phyloP scores from a whole-genome alignment of 2,113 vertebrate genomes.

The Regulus satrapa region DNA sequence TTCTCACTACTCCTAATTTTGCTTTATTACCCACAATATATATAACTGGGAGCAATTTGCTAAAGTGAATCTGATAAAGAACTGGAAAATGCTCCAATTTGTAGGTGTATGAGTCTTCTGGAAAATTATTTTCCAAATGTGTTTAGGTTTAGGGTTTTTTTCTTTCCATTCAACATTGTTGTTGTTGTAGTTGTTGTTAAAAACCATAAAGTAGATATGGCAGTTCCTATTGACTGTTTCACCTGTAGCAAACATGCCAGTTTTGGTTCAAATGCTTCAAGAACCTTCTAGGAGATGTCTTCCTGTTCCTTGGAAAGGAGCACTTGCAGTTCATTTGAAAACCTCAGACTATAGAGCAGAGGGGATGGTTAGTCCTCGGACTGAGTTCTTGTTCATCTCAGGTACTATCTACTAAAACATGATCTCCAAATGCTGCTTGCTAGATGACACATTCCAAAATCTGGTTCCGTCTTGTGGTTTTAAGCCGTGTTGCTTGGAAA shows the following conservation, averaged over 20 bases:
- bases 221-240: background rate
- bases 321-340: background rate
- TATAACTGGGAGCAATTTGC: background rate
- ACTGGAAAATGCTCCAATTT: background rate
- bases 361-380: background rate
- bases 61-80: background rate
- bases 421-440: background rate
- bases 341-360: background rate
- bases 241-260: background rate
- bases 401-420: background rate
- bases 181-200: too few relatives aligned
- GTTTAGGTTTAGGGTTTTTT: fast-evolving
- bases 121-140: background rate
- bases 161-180: background rate
- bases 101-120: background rate
- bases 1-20: background rate
- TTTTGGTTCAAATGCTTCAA: background rate
- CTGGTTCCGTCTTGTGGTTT: background rate
- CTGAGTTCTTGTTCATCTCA: background rate
- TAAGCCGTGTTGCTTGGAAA: background rate
- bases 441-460: background rate
- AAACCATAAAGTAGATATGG: fast-evolving
- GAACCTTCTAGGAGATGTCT: background rate
- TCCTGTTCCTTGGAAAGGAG: background rate
- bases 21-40: background rate